Conservation (phyloP, 1,140 invertebrate genomes). For the Bombus picipes region DNA sequence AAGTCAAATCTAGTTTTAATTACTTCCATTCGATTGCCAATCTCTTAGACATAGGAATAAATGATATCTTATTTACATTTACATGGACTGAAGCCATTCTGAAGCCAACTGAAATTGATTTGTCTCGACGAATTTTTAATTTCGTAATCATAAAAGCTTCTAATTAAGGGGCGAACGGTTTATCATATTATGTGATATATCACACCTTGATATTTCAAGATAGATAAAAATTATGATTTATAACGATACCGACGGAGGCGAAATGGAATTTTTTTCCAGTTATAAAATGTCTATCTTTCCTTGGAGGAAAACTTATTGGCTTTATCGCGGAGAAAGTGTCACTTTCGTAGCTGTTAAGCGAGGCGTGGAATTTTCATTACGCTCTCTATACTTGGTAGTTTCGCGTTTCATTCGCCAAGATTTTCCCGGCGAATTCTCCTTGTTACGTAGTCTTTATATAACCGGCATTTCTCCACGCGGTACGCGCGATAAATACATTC, state of each 20-base stretch:
- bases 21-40: not conserved
- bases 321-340: not conserved
- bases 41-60: not conserved
- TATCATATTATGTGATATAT: not conserved
- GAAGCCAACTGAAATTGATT: not conserved
- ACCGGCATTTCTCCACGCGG: not conserved
- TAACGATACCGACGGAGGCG: not conserved
- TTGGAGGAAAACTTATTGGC: not conserved
- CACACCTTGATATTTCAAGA: not conserved
- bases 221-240: not conserved
- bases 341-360: not conserved
- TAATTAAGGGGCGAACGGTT: not conserved
- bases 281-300: not conserved
- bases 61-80: not conserved
- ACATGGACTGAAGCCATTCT: too few relatives aligned
- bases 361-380: not conserved
- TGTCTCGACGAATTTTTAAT: not conserved
- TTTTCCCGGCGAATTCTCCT: not conserved
- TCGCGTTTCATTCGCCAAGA: not conserved
- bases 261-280: not conserved
- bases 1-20: too few relatives aligned
- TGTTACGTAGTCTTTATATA: conserved; percentile 1
- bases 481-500: not conserved
- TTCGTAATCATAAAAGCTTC: not conserved
- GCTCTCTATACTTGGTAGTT: not conserved